These are phyloP conservation scores for Danio aesculapii DNA, from an alignment of 2,797 vertebrate species.

Conservation along the genomic window DNA sequence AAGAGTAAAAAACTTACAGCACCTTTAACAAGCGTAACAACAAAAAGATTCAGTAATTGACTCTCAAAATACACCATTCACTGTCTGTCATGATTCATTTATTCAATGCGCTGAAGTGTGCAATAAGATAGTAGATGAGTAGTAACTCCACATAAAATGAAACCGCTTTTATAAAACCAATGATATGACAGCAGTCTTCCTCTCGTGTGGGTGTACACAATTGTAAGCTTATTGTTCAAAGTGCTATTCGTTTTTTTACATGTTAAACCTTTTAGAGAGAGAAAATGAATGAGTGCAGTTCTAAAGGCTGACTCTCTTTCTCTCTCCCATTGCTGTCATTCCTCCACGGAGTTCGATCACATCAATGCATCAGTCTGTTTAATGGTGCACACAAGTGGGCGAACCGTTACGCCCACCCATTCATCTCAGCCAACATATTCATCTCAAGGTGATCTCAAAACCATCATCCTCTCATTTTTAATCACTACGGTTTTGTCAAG, in stretches of 20 bases:
- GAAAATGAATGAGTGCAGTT: not conserved
- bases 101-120: not conserved
- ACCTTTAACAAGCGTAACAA: not conserved
- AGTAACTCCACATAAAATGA: not conserved
- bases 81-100: not conserved
- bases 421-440: constrained; percentile 48
- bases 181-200: not conserved
- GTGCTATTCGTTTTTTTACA: not conserved
- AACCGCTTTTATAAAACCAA: not conserved
- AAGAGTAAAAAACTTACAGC: too few relatives aligned
- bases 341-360: constrained; percentile 16
- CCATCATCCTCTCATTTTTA: not conserved
- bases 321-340: not conserved
- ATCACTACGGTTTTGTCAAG: not conserved
- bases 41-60: not conserved
- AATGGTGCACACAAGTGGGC: constrained; percentile 33
- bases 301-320: not conserved
- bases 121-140: not conserved
- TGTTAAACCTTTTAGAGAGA: constrained; percentile 7
- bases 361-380: constrained; percentile 42
- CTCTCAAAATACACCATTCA: not conserved
- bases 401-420: constrained; percentile 33
- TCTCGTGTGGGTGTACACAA: not conserved
- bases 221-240: not conserved
- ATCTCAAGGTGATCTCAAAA: constrained; percentile 49